Base-by-base conservation (phyloP, 2,888 invertebrate genomes). In the Phoenoteleia sp. region DNA sequence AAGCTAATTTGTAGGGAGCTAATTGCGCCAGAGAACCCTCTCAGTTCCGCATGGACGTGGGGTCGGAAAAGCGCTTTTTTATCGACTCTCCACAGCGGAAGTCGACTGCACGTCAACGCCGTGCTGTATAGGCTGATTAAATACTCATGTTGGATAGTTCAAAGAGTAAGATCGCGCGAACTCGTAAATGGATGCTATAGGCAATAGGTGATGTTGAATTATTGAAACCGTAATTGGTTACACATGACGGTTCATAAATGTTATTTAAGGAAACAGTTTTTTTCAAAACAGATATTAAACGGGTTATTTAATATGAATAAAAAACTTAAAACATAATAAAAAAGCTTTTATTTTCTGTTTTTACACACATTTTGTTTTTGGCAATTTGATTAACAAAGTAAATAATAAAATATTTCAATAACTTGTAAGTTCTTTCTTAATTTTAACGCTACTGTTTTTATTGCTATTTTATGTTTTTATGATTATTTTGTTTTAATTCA, bases 1-100 rank as follows among this genome's bases (percentile, higher is more conserved):
- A 69, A 75, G 75, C 67, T 69, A 79, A 80, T 84, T 84, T 80
- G 79, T 84, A 69, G 66, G 36, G 25, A 67, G 29, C 77, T 74
- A 77, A 82, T 82, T 77, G 77, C 67, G 42, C 62, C 13, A 39
- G 19, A 67, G 23, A 62, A 45, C 69, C 81, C 71, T 71, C 49
- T 47, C 54, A 54, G 42, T 33, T 36, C 47, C 54, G 67, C 58
- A n/a, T 49, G 13, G 71, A 39, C 56, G 42, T 47, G 42, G 54
- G 66, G 64, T 64, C 17, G 58, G 60, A 66, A 58, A 77, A 77
- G 36, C 33, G 19, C 60, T 39, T 67, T 62, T 71, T 76, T 76
- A 71, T 76, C 45, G 67, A 76, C 39, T 54, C 58, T 27, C 45
- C 17, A 45, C 74, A 15, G 21, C 76, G 75, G 82, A 83, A 83